A percentile compares a stretch with the other conserved stretches of the same genome.
Conservation (phyloP, 2,797 vertebrate species). For the Iguana delicatissima region DNA sequence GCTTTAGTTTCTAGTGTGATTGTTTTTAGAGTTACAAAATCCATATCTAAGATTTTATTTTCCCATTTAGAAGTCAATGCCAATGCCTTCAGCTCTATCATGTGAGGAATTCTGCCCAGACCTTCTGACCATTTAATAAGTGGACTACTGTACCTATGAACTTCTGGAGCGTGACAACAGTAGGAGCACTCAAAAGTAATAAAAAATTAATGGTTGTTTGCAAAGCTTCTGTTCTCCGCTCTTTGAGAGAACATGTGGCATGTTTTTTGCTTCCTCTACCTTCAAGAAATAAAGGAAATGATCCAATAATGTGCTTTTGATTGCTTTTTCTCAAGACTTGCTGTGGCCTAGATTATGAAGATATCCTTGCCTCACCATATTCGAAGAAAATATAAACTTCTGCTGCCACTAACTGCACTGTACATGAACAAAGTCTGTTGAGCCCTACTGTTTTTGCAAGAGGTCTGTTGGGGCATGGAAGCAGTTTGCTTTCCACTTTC, state of each 20-base stretch:
- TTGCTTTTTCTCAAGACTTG: slow-evolving; percentile 42
- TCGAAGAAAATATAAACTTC: slow-evolving; percentile 62
- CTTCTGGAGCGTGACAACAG: fast-evolving
- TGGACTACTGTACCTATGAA: not conserved
- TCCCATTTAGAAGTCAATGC: not conserved
- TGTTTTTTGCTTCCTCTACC: not conserved
- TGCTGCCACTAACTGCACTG: slow-evolving; percentile 61
- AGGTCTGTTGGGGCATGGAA: not conserved
- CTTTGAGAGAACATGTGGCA: not conserved
- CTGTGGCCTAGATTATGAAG: slow-evolving; percentile 57
- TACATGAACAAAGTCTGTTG: slow-evolving; percentile 56
- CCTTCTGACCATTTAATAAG: not conserved
- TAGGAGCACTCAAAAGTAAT: not conserved
- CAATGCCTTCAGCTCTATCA: fast-evolving
- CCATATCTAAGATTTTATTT: not conserved
- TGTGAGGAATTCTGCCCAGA: fast-evolving
- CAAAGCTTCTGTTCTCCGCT: fast-evolving
- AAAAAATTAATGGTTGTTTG: fast-evolving
- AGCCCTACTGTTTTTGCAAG: slow-evolving; percentile 24
- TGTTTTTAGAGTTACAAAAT: not conserved
- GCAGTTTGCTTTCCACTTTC: slow-evolving; percentile 11
- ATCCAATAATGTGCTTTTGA: not conserved
- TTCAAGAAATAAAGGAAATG: slow-evolving; percentile 21
- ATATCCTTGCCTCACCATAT: slow-evolving; percentile 67
- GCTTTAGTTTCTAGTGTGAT: not conserved